A percentile compares a stretch with the other conserved stretches of the same genome.
phyloP scores from a whole-genome alignment of 2,113 vertebrate species.

The Romanogobio albipinnatus region DNA sequence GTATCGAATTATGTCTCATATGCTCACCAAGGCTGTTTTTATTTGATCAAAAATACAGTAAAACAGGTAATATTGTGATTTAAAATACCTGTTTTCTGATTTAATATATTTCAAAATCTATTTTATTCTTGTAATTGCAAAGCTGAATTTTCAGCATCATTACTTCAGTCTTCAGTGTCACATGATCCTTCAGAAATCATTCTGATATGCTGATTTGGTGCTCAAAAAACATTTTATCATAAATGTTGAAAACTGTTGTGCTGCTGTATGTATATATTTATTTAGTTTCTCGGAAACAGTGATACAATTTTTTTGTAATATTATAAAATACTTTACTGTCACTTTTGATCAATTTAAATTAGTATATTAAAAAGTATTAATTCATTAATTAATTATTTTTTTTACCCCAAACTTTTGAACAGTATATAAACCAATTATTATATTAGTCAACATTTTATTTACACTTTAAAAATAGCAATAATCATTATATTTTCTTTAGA shows the following conservation, averaged over 20 bases:
- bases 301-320: neutral
- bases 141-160: neutral
- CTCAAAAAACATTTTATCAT: neutral
- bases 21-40: neutral
- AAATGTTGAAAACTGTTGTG: too few relatives aligned
- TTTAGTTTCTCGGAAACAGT: neutral
- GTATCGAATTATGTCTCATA: too few relatives aligned
- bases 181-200: neutral
- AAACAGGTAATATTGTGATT: neutral
- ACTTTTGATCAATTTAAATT: neutral
- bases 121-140: neutral
- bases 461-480: neutral
- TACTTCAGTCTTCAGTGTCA: neutral
- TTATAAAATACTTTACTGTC: neutral
- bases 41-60: neutral
- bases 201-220: neutral
- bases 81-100: too few relatives aligned
- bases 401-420: neutral
- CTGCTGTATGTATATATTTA: neutral
- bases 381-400: too few relatives aligned
- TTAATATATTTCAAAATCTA: too few relatives aligned
- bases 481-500: neutral
- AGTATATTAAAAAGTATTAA: neutral
- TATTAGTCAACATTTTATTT: neutral
- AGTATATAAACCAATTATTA: neutral